A percentile compares a stretch with the other conserved stretches of the same genome.
These are phyloP conservation scores for Pomacea maculata DNA, from an alignment of 1,140 invertebrate genomes.

Conservation along the genomic window DNA sequence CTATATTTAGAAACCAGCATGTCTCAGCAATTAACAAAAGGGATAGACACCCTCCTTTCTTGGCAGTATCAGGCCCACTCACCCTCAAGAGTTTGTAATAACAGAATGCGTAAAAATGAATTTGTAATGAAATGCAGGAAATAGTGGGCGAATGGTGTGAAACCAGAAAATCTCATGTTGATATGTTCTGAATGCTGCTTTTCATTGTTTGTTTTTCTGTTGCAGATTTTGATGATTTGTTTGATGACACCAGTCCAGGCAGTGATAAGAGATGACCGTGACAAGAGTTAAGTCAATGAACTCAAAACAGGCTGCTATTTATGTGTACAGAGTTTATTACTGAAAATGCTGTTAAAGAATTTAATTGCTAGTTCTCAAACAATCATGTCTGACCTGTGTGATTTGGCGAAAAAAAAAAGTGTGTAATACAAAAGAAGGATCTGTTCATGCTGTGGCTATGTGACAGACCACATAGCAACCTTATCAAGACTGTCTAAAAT, in stretches of 20 bases:
- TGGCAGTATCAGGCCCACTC: too few relatives aligned
- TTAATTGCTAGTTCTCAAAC: background rate
- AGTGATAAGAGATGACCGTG: background rate
- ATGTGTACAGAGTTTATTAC: background rate
- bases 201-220: background rate
- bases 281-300: background rate
- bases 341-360: background rate
- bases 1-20: too few relatives aligned
- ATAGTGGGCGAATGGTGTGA: background rate
- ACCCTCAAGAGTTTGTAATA: background rate
- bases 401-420: too few relatives aligned
- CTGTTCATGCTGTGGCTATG: too few relatives aligned
- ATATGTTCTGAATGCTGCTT: background rate
- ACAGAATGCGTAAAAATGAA: background rate
- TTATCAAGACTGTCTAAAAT: too few relatives aligned
- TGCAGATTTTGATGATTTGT: constrained; percentile 14
- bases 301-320: background rate
- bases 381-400: too few relatives aligned
- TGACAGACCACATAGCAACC: too few relatives aligned
- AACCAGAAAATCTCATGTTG: background rate
- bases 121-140: background rate
- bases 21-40: too few relatives aligned
- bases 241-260: constrained; percentile 10
- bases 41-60: too few relatives aligned
- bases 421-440: too few relatives aligned